These are phyloP conservation scores for Isotomurus palustris DNA, from an alignment of 2,888 invertebrate species.

Conservation along the genomic window DNA sequence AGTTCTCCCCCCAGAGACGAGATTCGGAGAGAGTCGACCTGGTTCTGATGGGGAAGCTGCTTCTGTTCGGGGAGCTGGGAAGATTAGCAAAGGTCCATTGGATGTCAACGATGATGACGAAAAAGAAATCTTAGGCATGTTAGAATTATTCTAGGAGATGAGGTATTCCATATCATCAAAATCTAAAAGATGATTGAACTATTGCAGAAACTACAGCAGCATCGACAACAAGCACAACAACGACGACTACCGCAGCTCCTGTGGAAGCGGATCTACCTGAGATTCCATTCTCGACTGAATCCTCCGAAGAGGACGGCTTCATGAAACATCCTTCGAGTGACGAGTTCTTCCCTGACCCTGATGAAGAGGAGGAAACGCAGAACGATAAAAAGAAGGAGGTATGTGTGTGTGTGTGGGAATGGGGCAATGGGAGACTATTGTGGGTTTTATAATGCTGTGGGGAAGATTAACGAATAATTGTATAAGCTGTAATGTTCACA, in stretches of 20 bases:
- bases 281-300: constrained; percentile 26
- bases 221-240: constrained; percentile 16
- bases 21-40: constrained; percentile 35
- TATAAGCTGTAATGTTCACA: too few relatives aligned
- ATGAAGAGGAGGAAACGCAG: constrained; percentile 34
- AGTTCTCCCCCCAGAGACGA: constrained; percentile 19
- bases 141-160: neutral
- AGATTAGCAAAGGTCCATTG: constrained; percentile 40
- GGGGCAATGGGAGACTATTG: too few relatives aligned
- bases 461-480: too few relatives aligned
- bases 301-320: constrained; percentile 38
- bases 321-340: constrained; percentile 42
- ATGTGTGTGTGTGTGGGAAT: too few relatives aligned
- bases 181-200: neutral
- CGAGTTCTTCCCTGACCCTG: constrained; percentile 39
- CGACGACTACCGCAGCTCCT: constrained; percentile 14
- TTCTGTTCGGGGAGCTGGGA: constrained; percentile 34
- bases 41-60: constrained; percentile 19
- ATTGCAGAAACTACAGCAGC: constrained; percentile 7
- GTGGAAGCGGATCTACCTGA: constrained; percentile 9
- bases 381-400: constrained; percentile 21
- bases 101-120: constrained; percentile 30
- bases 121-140: constrained; percentile 30
- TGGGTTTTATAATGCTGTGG: too few relatives aligned
- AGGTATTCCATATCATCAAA: neutral